Conservation (phyloP, 2,888 invertebrate species). For the Anaspis maculata region DNA sequence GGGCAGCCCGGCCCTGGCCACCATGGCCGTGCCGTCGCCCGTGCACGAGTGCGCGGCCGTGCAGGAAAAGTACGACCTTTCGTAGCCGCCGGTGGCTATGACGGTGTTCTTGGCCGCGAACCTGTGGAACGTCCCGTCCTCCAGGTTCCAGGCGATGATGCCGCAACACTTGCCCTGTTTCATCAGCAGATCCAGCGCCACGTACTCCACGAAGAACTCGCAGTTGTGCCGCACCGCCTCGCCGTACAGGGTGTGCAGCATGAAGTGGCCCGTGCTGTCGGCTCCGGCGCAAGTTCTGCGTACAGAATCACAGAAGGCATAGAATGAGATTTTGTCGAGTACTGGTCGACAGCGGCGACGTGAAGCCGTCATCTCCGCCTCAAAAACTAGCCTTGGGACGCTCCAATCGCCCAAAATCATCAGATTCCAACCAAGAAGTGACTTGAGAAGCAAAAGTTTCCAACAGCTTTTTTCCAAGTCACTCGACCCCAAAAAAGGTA, state of each 20-base stretch:
- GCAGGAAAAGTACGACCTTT: constrained; percentile 90
- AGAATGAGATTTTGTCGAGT: no score
- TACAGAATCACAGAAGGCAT: no score
- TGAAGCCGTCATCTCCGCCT: no score
- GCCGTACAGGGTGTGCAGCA: constrained; percentile 64
- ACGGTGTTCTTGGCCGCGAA: constrained; percentile 27
- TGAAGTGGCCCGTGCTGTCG: constrained; percentile 61
- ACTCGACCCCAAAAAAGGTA: no score
- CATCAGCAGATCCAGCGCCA: constrained; percentile 63
- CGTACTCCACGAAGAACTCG: constrained; percentile 64
- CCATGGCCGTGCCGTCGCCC: constrained; percentile 92
- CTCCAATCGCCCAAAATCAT: no score
- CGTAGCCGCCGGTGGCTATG: constrained; percentile 78
- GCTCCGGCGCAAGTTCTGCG: constrained; percentile 61
- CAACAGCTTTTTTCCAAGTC: no score
- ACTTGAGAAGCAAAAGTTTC: no score
- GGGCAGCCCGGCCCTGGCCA: constrained; percentile 81
- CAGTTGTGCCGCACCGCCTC: constrained; percentile 59
- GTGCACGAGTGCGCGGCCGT: constrained; percentile 97
- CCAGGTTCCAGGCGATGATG: constrained; percentile 57
- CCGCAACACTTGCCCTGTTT: constrained; percentile 51
- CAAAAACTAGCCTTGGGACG: no score
- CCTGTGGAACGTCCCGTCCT: constrained; percentile 59
- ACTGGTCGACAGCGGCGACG: no score
- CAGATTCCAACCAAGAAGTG: no score